These are phyloP conservation scores for Temnothorax longispinosus DNA, from an alignment of 1,140 invertebrate species.

Conservation along the genomic window DNA sequence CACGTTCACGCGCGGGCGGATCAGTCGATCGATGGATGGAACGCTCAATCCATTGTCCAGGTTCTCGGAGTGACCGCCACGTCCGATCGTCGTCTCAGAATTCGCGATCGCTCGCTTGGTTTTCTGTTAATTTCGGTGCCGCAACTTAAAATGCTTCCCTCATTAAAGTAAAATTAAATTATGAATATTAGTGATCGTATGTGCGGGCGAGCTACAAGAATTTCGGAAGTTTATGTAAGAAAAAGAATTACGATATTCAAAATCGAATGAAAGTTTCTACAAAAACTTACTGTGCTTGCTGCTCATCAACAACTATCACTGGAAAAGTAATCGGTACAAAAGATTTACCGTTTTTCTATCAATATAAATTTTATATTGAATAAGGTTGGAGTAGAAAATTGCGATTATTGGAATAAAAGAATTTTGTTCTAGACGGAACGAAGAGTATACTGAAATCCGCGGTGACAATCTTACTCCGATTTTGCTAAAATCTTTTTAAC, in stretches of 20 bases:
- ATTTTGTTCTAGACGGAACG: not conserved
- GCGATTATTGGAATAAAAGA: not conserved
- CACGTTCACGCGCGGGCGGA: not conserved
- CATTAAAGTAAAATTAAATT: not conserved
- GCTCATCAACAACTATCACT: not conserved
- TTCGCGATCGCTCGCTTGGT: not conserved
- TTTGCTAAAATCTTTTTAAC: not conserved
- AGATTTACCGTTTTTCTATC: not conserved
- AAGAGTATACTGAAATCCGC: not conserved
- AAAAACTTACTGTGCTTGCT: not conserved
- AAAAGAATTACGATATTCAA: not conserved
- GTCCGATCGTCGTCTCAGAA: constrained; percentile 24
- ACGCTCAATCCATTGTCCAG: constrained; percentile 61
- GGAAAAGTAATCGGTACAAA: not conserved
- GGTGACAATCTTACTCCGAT: not conserved
- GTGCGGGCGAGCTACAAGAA: not conserved
- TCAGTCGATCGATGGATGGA: constrained; percentile 60
- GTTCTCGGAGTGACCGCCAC: constrained; percentile 57
- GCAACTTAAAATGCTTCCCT: not conserved
- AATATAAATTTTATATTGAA: not conserved
- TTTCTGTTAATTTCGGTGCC: not conserved
- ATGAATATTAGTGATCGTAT: not conserved
- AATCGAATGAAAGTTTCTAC: not conserved
- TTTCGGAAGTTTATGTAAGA: not conserved
- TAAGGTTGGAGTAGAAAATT: not conserved